These are phyloP conservation scores for Erannis defoliaria DNA, from an alignment of 2,888 invertebrate genomes.

Conservation along the genomic window DNA sequence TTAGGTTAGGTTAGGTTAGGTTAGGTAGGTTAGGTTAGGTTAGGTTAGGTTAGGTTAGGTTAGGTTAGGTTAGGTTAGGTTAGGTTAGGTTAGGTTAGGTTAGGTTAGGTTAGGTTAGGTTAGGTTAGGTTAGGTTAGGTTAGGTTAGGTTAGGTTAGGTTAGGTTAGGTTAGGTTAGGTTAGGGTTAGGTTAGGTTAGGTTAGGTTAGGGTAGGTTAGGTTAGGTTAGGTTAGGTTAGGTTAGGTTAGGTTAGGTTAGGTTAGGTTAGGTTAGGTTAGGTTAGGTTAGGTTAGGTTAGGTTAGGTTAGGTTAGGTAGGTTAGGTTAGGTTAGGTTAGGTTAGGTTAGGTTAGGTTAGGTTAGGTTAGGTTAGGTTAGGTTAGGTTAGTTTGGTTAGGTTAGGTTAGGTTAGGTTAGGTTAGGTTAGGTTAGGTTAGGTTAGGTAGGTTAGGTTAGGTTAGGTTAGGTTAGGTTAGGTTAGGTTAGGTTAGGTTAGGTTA, in stretches of 20 bases:
- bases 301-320: slow-evolving; percentile 9
- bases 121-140: slow-evolving; percentile 8
- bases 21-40: slow-evolving; percentile 5
- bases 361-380: slow-evolving; percentile 13
- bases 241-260: slow-evolving; percentile 13
- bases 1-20: slow-evolving; percentile 3
- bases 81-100: slow-evolving; percentile 8
- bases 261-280: slow-evolving; percentile 11
- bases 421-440: slow-evolving; percentile 13
- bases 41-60: slow-evolving; percentile 8
- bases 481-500: slow-evolving; percentile 13
- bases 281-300: slow-evolving; percentile 9
- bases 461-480: slow-evolving; percentile 13
- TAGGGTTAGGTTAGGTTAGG: slow-evolving; percentile 6
- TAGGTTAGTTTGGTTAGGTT: slow-evolving; percentile 12
- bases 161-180: slow-evolving; percentile 8
- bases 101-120: slow-evolving; percentile 4
- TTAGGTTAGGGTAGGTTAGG: slow-evolving; percentile 15
- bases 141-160: slow-evolving; percentile 8
- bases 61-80: slow-evolving; percentile 8
- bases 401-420: slow-evolving; percentile 12
- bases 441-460: slow-evolving; percentile 13
- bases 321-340: slow-evolving; percentile 11
- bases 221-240: slow-evolving; percentile 16
- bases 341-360: slow-evolving; percentile 13